Evolutionary conservation across 2,113 vertebrate species (phyloP).

Genomic region (Stigmatopora argus): DNA sequence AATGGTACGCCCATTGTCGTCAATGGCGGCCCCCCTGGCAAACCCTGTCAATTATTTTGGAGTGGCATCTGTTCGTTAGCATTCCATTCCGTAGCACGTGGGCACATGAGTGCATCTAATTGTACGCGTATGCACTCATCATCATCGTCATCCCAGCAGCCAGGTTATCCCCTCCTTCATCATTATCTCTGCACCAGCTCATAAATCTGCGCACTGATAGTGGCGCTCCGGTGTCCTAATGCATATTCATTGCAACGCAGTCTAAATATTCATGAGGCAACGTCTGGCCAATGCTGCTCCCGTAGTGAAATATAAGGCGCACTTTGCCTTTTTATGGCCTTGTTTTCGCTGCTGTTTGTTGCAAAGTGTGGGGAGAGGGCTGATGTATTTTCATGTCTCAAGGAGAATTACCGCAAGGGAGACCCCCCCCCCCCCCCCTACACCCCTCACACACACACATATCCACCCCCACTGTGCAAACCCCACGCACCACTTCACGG

Average conservation of each 20-base stretch:
- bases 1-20: no score
- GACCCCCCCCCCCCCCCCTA: constrained; percentile 20
- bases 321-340: constrained; percentile 64
- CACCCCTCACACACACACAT: constrained; percentile 4
- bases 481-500: constrained; percentile 22
- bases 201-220: constrained; percentile 64
- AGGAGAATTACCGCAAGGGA: constrained; percentile 46
- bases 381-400: constrained; percentile 52
- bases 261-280: constrained; percentile 73
- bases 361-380: constrained; percentile 39
- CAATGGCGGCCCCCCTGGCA: no score
- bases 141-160: constrained; percentile 26
- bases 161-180: constrained; percentile 60
- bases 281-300: constrained; percentile 62
- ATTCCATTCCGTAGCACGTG: no score
- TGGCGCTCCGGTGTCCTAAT: constrained; percentile 46
- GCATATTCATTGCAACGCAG: constrained; percentile 65
- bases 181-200: constrained; percentile 60
- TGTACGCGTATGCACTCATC: not conserved
- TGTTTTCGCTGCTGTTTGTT: constrained; percentile 54
- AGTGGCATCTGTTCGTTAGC: no score
- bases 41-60: no score
- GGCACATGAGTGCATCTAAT: constrained; percentile 7
- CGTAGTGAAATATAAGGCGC: constrained; percentile 66
- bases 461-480: not conserved